Evolutionary conservation across 2,797 vertebrate genomes (phyloP), one percentile per base, ranked within the genome.

Genomic region (Phoebastria nigripes): DNA sequence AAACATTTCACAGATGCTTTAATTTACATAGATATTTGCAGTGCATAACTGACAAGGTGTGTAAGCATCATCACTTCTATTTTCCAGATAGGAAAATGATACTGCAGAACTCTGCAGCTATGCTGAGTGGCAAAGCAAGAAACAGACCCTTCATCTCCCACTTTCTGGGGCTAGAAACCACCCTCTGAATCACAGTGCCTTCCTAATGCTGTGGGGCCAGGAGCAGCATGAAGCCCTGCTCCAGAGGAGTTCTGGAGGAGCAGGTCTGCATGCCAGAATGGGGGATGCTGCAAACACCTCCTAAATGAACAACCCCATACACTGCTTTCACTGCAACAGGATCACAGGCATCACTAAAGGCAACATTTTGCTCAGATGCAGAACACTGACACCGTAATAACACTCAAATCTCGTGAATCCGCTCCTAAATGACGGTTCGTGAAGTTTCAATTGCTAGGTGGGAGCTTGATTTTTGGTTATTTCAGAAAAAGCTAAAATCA

Each of bases 11-110:
- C 65, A 76, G 54, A 91, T 93, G 87, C 91, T 94, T 91, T 83
- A 54, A 91, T 95, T 92, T 90, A 91, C 87, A 94, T 9, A 72
- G 76, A 46, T 93, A 94, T 92, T 94, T 93, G 76, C 73, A 82
- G 59, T 42, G 77, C 81, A 73, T 58, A 95, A 90, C 88, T 93
- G 88, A 94, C 90, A 94, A 94, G 94, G 90, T 95, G 93, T 76
- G 56, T 83, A 91, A 94, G 84, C 16, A 0, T 70, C 87, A 93
- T 24, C 72, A 9, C 44, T 80, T 63, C 56, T 65, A 20, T 37
- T 71, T 51, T 82, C 58, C 91, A 90, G 51, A 88, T 3, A 69
- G 66, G n/a, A 79, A 93, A 82, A 91, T 0, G 22, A 69, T 56
- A 78, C 61, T 6, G 4, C 42, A 54, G 78, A 85, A 70, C 89